Evolutionary conservation across 2,113 vertebrate species (phyloP).

Genomic region (Panthera tigris): DNA sequence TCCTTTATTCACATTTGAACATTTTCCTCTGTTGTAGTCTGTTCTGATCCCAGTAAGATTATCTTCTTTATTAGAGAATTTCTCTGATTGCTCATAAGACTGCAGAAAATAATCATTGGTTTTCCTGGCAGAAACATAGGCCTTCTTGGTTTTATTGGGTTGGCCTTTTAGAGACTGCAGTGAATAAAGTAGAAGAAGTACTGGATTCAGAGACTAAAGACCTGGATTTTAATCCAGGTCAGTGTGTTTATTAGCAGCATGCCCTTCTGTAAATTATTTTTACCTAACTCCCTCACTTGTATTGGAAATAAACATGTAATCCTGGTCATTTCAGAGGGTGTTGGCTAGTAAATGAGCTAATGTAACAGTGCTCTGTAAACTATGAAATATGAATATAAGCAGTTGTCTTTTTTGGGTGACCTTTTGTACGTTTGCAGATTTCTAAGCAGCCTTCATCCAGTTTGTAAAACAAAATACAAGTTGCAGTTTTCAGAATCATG

Average conservation of each 20-base stretch:
- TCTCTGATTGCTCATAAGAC: not conserved
- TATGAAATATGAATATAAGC: not conserved
- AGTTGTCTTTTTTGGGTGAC: not conserved
- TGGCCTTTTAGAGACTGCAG: conserved; percentile 12
- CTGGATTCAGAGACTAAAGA: not conserved
- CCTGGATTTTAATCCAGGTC: not conserved
- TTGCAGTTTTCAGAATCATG: not conserved
- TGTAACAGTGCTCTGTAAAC: not conserved
- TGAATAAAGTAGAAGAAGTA: not conserved
- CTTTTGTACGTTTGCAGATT: conserved; percentile 25
- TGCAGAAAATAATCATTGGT: conserved; percentile 37
- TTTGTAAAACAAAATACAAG: conserved; percentile 37
- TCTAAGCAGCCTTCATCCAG: conserved; percentile 21
- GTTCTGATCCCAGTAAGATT: not conserved
- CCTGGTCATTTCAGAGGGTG: not conserved
- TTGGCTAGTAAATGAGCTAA: conserved; percentile 42
- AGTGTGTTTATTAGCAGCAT: conserved; percentile 37
- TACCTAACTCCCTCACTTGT: not conserved
- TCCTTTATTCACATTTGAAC: not conserved
- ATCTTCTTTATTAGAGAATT: conserved; percentile 10
- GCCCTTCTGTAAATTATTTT: conserved; percentile 41
- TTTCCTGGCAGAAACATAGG: not conserved
- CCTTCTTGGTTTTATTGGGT: not conserved
- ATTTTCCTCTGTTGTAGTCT: not conserved
- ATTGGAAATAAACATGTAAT: not conserved